These are phyloP conservation scores for Psephotus haematonotus DNA, from an alignment of 2,113 vertebrate species.

Conservation along the genomic window DNA sequence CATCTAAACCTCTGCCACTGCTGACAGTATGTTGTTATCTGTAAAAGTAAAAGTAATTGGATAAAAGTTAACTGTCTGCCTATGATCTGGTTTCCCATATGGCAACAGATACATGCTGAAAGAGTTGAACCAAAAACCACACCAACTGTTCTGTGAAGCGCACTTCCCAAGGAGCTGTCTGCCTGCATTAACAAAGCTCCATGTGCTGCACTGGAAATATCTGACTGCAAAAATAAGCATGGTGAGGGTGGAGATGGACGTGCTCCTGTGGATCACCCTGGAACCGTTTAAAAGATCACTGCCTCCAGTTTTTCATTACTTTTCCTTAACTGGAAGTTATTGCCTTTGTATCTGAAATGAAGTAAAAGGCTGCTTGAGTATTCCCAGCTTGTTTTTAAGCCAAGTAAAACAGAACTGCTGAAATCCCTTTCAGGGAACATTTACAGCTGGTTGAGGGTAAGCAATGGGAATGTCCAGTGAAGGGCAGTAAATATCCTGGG, in stretches of 20 bases:
- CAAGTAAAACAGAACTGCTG: conserved; percentile 6
- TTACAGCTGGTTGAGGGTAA: neutral
- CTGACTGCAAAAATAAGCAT: conserved; percentile 21
- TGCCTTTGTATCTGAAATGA: neutral
- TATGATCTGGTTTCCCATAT: conserved; percentile 13
- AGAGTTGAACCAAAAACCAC: conserved; percentile 4
- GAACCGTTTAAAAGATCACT: neutral
- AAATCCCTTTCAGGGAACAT: neutral
- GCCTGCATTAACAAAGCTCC: neutral
- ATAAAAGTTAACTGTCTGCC: conserved; percentile 19
- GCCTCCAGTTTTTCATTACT: conserved; percentile 2
- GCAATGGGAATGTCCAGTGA: neutral
- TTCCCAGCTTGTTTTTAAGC: neutral
- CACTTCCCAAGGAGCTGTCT: conserved; percentile 41
- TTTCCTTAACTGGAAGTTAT: neutral
- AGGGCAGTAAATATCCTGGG: neutral
- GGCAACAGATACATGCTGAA: conserved; percentile 19
- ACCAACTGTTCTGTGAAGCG: conserved; percentile 7
- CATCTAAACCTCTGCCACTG: neutral
- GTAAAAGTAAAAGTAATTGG: neutral
- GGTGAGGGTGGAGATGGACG: neutral
- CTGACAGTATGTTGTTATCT: neutral
- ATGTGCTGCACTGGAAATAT: neutral
- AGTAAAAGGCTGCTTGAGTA: neutral
- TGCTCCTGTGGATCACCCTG: neutral